These are phyloP conservation scores for Platalea minor DNA, from an alignment of 2,797 vertebrate genomes.

Conservation along the genomic window DNA sequence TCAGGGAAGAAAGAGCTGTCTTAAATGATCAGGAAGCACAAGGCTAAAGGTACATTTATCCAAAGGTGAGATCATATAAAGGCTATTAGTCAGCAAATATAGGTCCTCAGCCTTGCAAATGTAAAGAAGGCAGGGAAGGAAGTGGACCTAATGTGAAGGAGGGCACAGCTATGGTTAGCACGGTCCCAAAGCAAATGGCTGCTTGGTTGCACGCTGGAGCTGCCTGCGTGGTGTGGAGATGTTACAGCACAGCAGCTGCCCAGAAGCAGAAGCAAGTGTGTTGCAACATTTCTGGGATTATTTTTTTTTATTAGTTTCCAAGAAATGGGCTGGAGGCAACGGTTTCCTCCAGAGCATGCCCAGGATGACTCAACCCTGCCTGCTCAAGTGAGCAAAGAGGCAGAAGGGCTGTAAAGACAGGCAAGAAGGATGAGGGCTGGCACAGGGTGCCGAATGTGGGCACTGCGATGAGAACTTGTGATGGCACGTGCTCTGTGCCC, in stretches of 20 bases:
- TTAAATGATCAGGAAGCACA: not conserved
- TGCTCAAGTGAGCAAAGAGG: not conserved
- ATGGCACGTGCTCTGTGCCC: not conserved
- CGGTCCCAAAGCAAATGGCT: accelerated
- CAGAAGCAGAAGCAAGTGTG: constrained; percentile 13
- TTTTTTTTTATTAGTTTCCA: constrained; percentile 10
- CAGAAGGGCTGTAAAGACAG: not conserved
- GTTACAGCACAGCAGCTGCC: not conserved
- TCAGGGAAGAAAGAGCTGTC: not conserved
- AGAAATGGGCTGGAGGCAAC: constrained; percentile 38
- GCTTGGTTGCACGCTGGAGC: not conserved
- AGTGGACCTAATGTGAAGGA: not conserved
- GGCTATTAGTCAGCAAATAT: not conserved
- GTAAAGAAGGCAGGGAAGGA: not conserved
- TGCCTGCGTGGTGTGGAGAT: not conserved
- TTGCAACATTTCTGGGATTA: not conserved
- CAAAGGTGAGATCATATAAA: not conserved
- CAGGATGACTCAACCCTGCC: constrained; percentile 44
- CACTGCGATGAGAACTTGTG: not conserved
- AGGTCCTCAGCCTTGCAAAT: not conserved
- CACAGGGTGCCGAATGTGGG: not conserved
- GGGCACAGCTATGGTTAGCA: not conserved
- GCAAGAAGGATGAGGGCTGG: not conserved
- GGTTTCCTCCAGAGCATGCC: constrained; percentile 26
- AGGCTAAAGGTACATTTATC: not conserved